These are phyloP conservation scores for Neoscelio sp. DNA, from an alignment of 2,888 invertebrate genomes.

Conservation along the genomic window DNA sequence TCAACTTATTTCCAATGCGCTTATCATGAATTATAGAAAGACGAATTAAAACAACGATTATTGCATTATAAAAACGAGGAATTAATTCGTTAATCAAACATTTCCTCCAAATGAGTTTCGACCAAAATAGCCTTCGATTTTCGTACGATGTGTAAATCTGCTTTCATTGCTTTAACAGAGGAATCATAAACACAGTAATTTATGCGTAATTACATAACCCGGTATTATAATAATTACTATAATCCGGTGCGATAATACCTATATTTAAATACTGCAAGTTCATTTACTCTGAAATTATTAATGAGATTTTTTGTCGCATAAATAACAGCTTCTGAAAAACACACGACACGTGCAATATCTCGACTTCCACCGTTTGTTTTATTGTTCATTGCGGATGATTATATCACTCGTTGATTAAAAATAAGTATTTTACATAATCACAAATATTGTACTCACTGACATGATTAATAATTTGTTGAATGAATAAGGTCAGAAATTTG, in stretches of 20 bases:
- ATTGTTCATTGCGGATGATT: background rate
- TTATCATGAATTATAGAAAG: too few species aligned
- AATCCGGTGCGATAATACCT: conserved; percentile 6
- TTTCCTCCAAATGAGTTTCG: too few species aligned
- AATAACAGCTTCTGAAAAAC: background rate
- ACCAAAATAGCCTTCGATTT: background rate
- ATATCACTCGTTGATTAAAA: too few species aligned
- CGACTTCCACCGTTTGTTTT: background rate
- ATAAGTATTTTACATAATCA: too few species aligned
- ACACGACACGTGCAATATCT: background rate
- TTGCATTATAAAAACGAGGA: too few species aligned
- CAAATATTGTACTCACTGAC: conserved; percentile 7
- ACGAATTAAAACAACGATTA: too few species aligned
- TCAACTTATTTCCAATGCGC: too few species aligned
- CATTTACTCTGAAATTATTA: conserved; percentile 22
- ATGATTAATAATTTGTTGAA: too few species aligned
- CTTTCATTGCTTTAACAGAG: background rate
- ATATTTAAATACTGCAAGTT: conserved; percentile 23
- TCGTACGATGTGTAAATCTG: background rate
- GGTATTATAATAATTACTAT: conserved; percentile 20
- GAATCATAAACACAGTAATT: background rate
- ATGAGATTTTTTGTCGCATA: conserved; percentile 9
- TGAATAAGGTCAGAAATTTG: too few species aligned
- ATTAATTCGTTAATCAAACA: too few species aligned
- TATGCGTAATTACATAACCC: background rate